Base-by-base conservation (phyloP, 2,113 vertebrate species). In the Callospermophilus lateralis region DNA sequence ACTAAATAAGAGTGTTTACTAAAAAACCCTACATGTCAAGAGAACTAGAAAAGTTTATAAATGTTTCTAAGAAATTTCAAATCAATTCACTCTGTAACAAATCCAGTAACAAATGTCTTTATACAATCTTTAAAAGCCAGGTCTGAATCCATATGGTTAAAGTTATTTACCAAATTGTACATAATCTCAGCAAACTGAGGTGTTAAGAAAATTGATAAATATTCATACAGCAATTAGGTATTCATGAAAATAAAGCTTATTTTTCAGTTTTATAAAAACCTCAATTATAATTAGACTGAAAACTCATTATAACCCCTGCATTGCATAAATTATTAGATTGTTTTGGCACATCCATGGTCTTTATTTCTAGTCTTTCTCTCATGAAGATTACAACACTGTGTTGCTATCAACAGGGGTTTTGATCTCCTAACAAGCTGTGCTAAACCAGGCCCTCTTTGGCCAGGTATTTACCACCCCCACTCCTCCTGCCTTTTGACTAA, bases 161-260 rank as follows among this genome's bases (percentile, higher is more conserved):
- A 51, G 48, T 90, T 96, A 91, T 81, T 94, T 96, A 97, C 84
- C 93, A 81, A 95, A 81, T 78, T 0, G 1, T 93, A 96, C 77
- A 96, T 77, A 96, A 53, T 94, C 76, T 93, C 83, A 94, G 65
- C 28, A 96, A 95, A 95, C 4, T 81, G 93, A 95, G 72, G 76
- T 91, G 94, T 93, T 70, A 95, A 16, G 68, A 67, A 97, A 96
- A 92, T 32, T 95, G 61, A 97, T 34, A 94, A 90, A 80, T 79
- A 97, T 73, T 91, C 53, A 96, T 77, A 97, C 73, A 97, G 80
- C 90, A 94, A 96, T 96, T 58, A 90, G 84, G 89, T 95, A 93
- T 68, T 94, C 67, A 90, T 74, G 63, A 95, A 96, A 97, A 97
- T 39, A 97, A 95, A 51, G 26, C 17, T 93, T 96, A 84, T 90